phyloP scores from a whole-genome alignment of 2,113 vertebrate genomes.

The Columba janthina region DNA sequence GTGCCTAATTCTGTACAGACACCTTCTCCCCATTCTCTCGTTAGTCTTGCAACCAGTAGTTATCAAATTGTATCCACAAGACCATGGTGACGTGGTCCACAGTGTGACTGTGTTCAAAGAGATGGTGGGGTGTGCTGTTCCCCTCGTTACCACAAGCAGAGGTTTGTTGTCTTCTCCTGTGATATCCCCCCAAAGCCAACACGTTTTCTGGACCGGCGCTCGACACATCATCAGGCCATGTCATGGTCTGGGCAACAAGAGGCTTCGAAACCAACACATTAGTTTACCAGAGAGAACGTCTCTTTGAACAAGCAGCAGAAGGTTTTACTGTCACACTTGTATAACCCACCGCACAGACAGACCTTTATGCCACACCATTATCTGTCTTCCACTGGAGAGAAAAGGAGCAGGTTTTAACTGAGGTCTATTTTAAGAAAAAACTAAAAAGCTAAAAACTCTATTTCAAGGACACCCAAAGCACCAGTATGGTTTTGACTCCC shows the following conservation, averaged over 20 bases:
- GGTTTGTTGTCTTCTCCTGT: background rate
- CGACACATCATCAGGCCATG: rapidly evolving
- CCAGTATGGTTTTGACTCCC: background rate
- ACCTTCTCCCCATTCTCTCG: background rate
- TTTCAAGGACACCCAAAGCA: background rate
- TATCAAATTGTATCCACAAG: background rate
- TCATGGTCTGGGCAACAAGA: background rate
- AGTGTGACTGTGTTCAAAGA: rapidly evolving
- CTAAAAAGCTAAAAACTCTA: background rate
- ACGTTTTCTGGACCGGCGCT: background rate
- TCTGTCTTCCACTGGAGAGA: background rate
- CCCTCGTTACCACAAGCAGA: background rate
- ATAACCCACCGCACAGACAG: background rate
- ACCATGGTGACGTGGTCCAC: background rate
- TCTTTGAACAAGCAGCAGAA: background rate
- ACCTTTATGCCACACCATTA: background rate
- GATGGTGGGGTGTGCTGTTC: background rate
- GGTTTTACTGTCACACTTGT: background rate
- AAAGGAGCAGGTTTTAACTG: background rate
- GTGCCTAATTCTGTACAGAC: background rate
- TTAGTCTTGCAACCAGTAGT: background rate
- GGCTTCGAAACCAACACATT: background rate
- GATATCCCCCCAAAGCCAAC: rapidly evolving
- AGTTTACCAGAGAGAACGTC: rapidly evolving
- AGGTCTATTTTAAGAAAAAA: background rate